phyloP scores from a whole-genome alignment of 2,797 vertebrate genomes.

The Poecilia gillii region DNA sequence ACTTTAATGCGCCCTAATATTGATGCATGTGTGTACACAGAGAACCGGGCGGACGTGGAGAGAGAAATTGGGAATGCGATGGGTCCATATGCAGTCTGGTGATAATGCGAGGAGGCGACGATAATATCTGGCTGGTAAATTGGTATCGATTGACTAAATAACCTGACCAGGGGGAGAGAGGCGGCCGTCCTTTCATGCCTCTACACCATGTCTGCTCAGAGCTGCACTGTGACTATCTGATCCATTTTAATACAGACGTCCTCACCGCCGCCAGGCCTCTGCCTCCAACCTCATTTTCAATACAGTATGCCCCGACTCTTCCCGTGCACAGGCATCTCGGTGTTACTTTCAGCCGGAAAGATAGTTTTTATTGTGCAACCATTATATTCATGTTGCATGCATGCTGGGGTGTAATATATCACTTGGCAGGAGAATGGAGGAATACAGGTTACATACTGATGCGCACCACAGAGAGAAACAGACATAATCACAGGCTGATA shows the following conservation, averaged over 20 bases:
- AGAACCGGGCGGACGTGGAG: slow-evolving; percentile 32
- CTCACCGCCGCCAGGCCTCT: slow-evolving; percentile 57
- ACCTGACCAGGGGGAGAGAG: slow-evolving; percentile 70
- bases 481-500: not conserved
- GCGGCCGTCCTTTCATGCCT: slow-evolving; percentile 66
- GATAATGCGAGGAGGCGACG: slow-evolving; percentile 71
- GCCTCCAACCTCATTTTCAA: slow-evolving; percentile 65
- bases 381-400: slow-evolving; percentile 33
- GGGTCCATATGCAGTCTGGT: slow-evolving; percentile 71
- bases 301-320: slow-evolving; percentile 51
- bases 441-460: slow-evolving; percentile 42
- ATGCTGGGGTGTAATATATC: slow-evolving; percentile 27
- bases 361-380: slow-evolving; percentile 45
- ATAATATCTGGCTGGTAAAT: slow-evolving; percentile 79
- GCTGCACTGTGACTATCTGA: slow-evolving; percentile 74
- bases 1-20: slow-evolving; percentile 71
- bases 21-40: slow-evolving; percentile 71
- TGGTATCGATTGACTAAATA: slow-evolving; percentile 80
- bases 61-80: slow-evolving; percentile 60
- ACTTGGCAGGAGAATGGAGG: slow-evolving; percentile 37
- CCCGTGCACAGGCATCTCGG: slow-evolving; percentile 31
- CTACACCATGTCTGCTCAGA: slow-evolving; percentile 59
- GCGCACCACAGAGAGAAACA: slow-evolving; percentile 10
- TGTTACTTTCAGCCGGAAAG: slow-evolving; percentile 44
- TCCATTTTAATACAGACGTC: slow-evolving; percentile 74